Conservation (phyloP, 30 jellyfish, hydroid and myxozoan species). For the Nemopilema nomurai region DNA sequence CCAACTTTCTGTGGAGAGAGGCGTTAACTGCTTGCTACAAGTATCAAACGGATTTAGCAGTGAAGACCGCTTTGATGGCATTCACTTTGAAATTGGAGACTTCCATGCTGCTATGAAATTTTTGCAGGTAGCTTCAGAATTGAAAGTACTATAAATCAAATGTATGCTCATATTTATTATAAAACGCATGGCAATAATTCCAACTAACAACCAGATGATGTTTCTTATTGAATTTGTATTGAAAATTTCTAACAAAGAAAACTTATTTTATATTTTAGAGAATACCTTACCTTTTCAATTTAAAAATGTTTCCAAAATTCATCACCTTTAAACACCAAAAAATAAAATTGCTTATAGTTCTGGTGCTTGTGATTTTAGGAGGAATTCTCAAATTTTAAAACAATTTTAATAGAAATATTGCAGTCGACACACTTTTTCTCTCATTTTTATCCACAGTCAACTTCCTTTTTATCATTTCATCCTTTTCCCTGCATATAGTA, state of each 20-base stretch:
- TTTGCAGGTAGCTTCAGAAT: slow-evolving; percentile 9
- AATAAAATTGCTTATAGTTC: neutral
- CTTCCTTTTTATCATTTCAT: neutral
- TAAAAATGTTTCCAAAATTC: neutral
- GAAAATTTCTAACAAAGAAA: neutral
- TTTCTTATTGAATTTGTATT: neutral
- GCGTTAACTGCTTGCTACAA: slow-evolving; percentile 32
- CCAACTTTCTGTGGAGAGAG: slow-evolving; percentile 37
- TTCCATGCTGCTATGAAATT: slow-evolving; percentile 40
- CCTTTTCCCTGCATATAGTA: neutral
- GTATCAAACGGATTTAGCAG: slow-evolving; percentile 25
- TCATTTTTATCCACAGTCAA: neutral
- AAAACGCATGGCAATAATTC: neutral
- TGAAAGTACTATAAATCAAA: neutral
- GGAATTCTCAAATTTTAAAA: neutral
- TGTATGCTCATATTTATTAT: no score
- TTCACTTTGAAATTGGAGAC: slow-evolving; percentile 37
- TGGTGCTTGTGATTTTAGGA: neutral
- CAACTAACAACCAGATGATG: neutral
- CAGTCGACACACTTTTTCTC: neutral
- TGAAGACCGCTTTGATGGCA: slow-evolving; percentile 34
- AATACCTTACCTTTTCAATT: neutral
- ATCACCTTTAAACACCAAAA: neutral
- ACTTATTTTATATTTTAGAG: neutral
- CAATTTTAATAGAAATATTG: neutral